Base-by-base conservation (phyloP, 2,113 vertebrate species). In the Bufo bufo region DNA sequence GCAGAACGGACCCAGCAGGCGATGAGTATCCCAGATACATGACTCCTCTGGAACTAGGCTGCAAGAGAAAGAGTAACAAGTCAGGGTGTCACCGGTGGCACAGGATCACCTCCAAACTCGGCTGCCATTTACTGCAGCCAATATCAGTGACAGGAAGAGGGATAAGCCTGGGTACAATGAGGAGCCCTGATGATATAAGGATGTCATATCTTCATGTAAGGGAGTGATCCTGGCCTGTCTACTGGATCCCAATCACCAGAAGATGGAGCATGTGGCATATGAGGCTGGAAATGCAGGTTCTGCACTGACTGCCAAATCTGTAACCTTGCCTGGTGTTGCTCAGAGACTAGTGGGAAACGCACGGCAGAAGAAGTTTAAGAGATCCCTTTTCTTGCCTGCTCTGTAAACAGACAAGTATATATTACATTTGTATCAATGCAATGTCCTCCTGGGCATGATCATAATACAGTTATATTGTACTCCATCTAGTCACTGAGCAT, bases 221-320 rank as follows among this genome's bases (percentile, higher is more conserved):
- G 33, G 20, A 56, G n/a, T 14, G 6, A 16, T 16, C 66, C 90
- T 86, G 82, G 88, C 81, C 89, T 89, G 45, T 33, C 58, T 33
- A 78, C 23, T 5, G 49, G 14, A 56, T 58, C 50, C 19, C 12
- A 52, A 6, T 91, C 82, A 90, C 66, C 87, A 82, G 16, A 80
- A 81, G 14, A 82, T 65, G 7, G 88, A 47, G 89, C 90, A 49
- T 54, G 85, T 14, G 89, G 89, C 87, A 87, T 84, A 14, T 85
- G 87, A 77, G 87, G 90, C 61, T 91, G 86, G 82, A 90, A 89
- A 8, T 75, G 47, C 50, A 90, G 72, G 56, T 91, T 90, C 74
- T 90, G 89, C 43, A 80, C 74, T 59, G 89, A 89, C 59, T 85
- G 89, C 12, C 90, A 85, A 20, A 86, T 77, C 43, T 81, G 82